A percentile compares a stretch with the other conserved stretches of the same genome.
Evolutionary conservation across 2,113 vertebrate genomes (phyloP).

Genomic region (Petromus typicus): DNA sequence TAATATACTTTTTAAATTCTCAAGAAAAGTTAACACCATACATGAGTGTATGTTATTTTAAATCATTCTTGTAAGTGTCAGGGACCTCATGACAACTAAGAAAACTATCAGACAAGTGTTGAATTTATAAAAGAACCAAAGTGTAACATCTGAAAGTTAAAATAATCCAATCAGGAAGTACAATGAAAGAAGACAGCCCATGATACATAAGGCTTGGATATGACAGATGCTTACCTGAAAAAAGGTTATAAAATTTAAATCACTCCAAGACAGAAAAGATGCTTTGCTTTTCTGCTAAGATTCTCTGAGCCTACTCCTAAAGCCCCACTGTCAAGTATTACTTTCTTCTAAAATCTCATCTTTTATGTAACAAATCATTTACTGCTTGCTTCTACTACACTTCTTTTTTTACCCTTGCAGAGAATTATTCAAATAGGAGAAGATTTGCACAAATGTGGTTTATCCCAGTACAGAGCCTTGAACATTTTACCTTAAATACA

Average conservation of each 20-base stretch:
- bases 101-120: not conserved
- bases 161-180: not conserved
- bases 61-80: not conserved
- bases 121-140: not conserved
- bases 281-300: not conserved
- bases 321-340: not conserved
- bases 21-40: not conserved
- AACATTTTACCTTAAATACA: not conserved
- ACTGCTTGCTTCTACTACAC: not conserved
- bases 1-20: not conserved
- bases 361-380: not conserved
- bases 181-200: not conserved
- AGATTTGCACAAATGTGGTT: not conserved
- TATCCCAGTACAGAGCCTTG: not conserved
- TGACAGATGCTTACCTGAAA: not conserved
- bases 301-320: not conserved
- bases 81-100: not conserved
- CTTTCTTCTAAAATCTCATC: not conserved
- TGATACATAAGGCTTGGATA: not conserved
- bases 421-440: conserved; percentile 14
- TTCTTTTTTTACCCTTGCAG: not conserved
- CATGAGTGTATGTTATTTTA: not conserved
- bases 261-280: not conserved
- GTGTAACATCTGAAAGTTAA: not conserved
- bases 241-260: conserved; percentile 14